phyloP scores from a whole-genome alignment of 2,888 invertebrate species.

The Heliconius erato region DNA sequence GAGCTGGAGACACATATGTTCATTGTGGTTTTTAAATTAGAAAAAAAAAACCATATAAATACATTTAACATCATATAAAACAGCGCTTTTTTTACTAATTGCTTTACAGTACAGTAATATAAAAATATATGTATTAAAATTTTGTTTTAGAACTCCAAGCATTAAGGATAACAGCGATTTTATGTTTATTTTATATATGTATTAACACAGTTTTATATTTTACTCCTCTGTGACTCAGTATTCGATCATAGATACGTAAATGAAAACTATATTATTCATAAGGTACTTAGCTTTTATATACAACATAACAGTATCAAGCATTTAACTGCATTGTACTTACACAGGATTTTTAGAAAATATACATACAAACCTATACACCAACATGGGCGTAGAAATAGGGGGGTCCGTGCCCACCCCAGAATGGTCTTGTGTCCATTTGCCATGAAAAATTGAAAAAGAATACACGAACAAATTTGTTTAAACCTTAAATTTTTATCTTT shows the following conservation, averaged over 20 bases:
- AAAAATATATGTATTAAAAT: neutral
- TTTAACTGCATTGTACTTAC: constrained; percentile 38
- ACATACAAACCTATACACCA: neutral
- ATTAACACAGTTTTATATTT: neutral
- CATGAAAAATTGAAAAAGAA: too few species aligned
- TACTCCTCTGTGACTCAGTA: constrained; percentile 4
- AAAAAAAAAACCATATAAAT: too few species aligned
- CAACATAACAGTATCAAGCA: constrained; percentile 31
- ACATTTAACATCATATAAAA: neutral
- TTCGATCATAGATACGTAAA: neutral
- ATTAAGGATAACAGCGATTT: neutral
- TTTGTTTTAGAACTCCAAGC: neutral
- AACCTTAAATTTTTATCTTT: too few species aligned
- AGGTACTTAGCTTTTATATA: constrained; percentile 50
- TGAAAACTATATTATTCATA: constrained; percentile 37
- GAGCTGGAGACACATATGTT: neutral
- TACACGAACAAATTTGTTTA: too few species aligned
- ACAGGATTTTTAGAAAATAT: neutral
- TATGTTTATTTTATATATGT: neutral
- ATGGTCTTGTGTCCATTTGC: too few species aligned
- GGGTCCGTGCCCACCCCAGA: too few species aligned
- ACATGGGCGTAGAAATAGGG: too few species aligned
- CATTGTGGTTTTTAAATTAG: too few species aligned
- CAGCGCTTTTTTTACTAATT: neutral
- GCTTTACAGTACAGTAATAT: neutral